Percentiles rank a stretch among this genome's conserved stretches.
Conservation (phyloP, 2,888 invertebrate genomes). For the Ennomos erosarius region DNA sequence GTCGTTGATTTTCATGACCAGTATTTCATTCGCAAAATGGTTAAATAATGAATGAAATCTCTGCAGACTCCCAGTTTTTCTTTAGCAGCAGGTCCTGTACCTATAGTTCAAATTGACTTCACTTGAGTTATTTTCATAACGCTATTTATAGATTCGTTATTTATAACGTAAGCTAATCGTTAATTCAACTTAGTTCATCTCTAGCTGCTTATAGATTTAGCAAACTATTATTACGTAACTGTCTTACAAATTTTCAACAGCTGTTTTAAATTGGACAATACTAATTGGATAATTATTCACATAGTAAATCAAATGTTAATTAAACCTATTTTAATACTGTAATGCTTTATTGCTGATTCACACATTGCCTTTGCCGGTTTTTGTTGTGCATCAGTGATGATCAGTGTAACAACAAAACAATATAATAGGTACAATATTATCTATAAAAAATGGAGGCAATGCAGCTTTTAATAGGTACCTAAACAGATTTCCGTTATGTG, state of each 20-base stretch:
- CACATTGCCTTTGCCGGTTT: not conserved
- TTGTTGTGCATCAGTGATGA: not conserved
- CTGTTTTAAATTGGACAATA: conserved; percentile 40
- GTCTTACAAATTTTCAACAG: conserved; percentile 32
- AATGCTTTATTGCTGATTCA: conserved; percentile 4
- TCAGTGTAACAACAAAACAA: no score
- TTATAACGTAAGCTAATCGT: not conserved
- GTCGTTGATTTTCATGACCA: no score
- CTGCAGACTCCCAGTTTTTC: no score
- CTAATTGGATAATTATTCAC: conserved; percentile 20
- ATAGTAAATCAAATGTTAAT: conserved; percentile 22
- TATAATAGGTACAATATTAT: no score
- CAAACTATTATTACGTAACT: conserved; percentile 27
- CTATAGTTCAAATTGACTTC: no score
- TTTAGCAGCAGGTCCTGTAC: no score
- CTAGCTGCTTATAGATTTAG: conserved; percentile 33
- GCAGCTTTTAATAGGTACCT: no score
- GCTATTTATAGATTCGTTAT: not conserved
- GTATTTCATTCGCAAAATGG: no score
- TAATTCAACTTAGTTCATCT: conserved; percentile 22
- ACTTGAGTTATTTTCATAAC: no score
- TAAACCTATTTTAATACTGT: conserved; percentile 13
- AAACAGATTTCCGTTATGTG: no score
- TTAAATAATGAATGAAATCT: no score
- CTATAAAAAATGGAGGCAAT: no score